Evolutionary conservation across 1,140 invertebrate genomes (phyloP), one percentile per base, ranked within the genome.

Genomic region (Liolophura sinensis): DNA sequence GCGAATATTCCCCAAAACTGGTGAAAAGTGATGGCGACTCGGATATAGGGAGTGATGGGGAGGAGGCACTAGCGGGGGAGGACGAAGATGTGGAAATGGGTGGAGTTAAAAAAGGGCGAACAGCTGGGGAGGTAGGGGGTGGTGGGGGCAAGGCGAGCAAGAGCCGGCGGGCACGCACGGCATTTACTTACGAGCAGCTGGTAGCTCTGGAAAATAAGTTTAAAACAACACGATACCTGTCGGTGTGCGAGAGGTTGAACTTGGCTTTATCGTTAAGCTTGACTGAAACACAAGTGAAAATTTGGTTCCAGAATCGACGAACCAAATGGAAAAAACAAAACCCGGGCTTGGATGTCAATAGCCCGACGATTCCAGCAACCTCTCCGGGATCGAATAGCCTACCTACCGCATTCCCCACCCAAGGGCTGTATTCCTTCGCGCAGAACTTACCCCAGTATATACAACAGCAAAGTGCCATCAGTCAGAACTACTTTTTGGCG

Each of bases 291-390:
- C 97, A 99, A 72, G 78, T 84, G 1, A 84, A 84, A 73, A 84
- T 84, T 59, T 84, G 82, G 82, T 84, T 84, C 64, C 82, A 84
- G 73, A 98, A 99, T 81, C 88, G 96, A 0, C 89, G 96, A 55
- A 99, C 96, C 71, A 99, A 99, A 83, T 98, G 96, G 96, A 99
- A 98, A 88, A 98, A 98, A 76, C 96, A 98, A 80, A 98, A 99
- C 82, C 96, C 96, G 0, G 96, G 96, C 0, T 90, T 97, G 88
- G 96, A 98, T 83, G 96, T 98, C 0, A 97, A 98, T 83, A 94
- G 93, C 73, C 95, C 95, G 0, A 96, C 94, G 50, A 66, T 75
- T 27, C 65, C 63, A 40, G 31, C 31, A 40, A 40, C 31, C 31
- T 40, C 31, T 40, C 31, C 31, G 3, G 31, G 31, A 9, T 40